Base-by-base conservation (phyloP, 2,888 invertebrate species). In the Buathra laborator region DNA sequence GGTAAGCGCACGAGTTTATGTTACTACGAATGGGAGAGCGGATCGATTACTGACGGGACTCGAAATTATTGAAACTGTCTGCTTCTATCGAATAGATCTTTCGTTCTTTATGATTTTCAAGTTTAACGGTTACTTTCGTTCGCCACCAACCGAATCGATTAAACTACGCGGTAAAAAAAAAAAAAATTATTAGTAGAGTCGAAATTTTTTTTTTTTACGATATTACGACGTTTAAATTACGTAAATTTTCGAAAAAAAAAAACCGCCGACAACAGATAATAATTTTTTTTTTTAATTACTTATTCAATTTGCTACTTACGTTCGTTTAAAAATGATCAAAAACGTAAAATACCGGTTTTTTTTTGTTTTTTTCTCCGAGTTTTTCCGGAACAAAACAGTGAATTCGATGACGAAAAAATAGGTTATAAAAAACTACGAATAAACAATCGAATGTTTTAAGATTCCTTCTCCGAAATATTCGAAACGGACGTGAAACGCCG, bases 1-100 rank as follows among this genome's bases (percentile, higher is more conserved):
- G 4, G 56, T 46, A 29, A 62, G 56, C 37, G 59, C 59, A 32
- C 74, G 59, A 62, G n/a, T 74, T 59, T 59, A 74, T 74, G n/a
- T 24, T 56, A 56, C 24, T 24, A 56, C 56, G 24, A 56, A 70
- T 53, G 37, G 37, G 24, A 46, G 59, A 29, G 10, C 16, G 29
- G n/a, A 6, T 46, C 44, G 24, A 32, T 14, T 16, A 10, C n/a
- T 46, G 62, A 46, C 44, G 74, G 62, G n/a, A 74, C 74, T 46
- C 9, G 62, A 48, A 74, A 9, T 62, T 46, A 62, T 46, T n/a
- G n/a, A 74, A 62, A 46, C 46, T 59, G 59, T 46, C 56, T 12
- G 16, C 12, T 56, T 51, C 37, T 16, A 56, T 72, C 59, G 44
- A 72, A 19, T 37, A 44, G 53, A 7, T 16, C 19, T 56, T 24